Evolutionary conservation across 2,797 vertebrate species (phyloP).

Genomic region (Gallinago nigripennis): DNA sequence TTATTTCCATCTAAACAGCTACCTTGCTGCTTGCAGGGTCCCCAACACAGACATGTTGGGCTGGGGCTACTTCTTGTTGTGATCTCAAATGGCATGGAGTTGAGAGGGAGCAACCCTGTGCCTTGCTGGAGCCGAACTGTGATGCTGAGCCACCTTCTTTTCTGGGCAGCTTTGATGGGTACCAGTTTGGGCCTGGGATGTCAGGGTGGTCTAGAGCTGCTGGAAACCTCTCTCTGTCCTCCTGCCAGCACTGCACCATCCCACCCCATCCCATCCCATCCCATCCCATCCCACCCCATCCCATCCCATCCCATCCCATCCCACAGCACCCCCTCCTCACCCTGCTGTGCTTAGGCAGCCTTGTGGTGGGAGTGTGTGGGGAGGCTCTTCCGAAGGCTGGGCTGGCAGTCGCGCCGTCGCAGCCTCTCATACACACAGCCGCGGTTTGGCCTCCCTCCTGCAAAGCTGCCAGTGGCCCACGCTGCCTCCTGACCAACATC

Average conservation of each 20-base stretch:
- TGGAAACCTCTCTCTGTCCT: not conserved
- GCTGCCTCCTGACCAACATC: constrained; percentile 84
- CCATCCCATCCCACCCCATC: not conserved
- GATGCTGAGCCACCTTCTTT: not conserved
- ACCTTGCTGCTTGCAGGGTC: not conserved
- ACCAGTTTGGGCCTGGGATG: not conserved
- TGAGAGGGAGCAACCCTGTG: not conserved
- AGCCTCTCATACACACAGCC: constrained; percentile 53
- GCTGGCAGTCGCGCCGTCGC: constrained; percentile 36
- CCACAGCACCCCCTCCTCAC: not conserved
- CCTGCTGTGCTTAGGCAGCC: not conserved
- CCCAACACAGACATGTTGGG: not conserved
- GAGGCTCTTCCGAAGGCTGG: constrained; percentile 49
- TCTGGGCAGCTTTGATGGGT: not conserved
- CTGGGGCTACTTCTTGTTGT: not conserved
- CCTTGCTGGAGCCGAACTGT: not conserved
- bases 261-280: no score
- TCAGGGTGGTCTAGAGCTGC: not conserved
- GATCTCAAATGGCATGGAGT: not conserved
- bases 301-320: no score
- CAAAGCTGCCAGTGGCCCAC: constrained; percentile 73
- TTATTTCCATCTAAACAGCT: not conserved
- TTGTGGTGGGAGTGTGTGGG: not conserved
- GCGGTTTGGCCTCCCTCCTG: constrained; percentile 74
- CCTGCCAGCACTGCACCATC: not conserved